Conservation (phyloP, 2,888 invertebrate genomes). For the Tenthredo notha region DNA sequence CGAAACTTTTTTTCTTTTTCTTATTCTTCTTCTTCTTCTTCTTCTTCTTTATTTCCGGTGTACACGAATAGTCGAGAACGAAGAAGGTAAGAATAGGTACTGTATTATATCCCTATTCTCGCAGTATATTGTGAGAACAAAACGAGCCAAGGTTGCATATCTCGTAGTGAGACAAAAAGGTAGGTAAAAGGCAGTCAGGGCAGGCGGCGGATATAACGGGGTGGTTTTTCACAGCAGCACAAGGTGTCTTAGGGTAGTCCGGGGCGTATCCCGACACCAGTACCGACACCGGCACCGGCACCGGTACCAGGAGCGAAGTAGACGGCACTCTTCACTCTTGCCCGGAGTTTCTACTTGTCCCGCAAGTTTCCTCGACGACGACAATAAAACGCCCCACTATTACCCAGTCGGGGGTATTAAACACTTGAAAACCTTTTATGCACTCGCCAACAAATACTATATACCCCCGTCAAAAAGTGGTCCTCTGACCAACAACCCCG, state of each 20-base stretch:
- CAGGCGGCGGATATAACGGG: conserved; percentile 15
- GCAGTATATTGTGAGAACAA: not conserved
- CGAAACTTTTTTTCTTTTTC: too few relatives aligned
- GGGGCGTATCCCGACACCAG: not conserved
- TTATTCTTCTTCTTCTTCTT: too few relatives aligned
- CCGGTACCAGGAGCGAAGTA: not conserved
- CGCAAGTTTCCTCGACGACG: conserved; percentile 52
- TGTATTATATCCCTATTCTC: not conserved
- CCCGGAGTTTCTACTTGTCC: conserved; percentile 18
- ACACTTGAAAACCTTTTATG: conserved; percentile 75
- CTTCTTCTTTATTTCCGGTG: not conserved
- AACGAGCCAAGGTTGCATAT: conserved; percentile 33
- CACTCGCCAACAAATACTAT: conserved; percentile 72
- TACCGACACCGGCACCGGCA: not conserved
- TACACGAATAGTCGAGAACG: not conserved
- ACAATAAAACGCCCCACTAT: conserved; percentile 69
- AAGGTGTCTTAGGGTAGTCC: not conserved
- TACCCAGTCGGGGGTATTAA: conserved; percentile 70
- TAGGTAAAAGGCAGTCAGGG: not conserved
- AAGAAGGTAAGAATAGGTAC: not conserved
- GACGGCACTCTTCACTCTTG: conserved; percentile 30
- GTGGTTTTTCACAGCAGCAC: conserved; percentile 14
- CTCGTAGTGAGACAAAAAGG: conserved; percentile 14
- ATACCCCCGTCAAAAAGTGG: conserved; percentile 59
- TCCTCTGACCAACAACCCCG: conserved; percentile 58